Conservation (phyloP, 2,113 vertebrate genomes). For the Lamprologus callipterus region DNA sequence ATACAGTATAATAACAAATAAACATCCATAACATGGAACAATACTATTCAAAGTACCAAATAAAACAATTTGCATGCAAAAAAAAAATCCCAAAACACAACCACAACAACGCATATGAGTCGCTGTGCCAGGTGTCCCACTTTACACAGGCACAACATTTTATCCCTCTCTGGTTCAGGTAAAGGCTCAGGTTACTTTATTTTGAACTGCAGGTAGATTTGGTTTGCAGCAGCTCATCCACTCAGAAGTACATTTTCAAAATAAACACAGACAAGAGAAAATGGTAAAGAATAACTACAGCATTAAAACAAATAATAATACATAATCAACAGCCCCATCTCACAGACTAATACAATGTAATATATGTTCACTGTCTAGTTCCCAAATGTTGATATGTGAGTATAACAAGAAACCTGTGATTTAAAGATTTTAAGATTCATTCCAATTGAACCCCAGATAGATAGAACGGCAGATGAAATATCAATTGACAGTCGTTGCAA, state of each 20-base stretch:
- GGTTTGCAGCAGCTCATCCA: background rate
- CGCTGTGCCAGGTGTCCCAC: background rate
- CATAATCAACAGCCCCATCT: background rate
- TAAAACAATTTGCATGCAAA: background rate
- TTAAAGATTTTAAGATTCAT: background rate
- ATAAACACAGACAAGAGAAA: background rate
- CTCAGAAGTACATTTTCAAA: background rate
- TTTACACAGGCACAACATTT: background rate
- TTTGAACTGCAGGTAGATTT: fast-evolving
- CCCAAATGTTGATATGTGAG: background rate
- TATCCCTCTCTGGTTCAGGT: background rate
- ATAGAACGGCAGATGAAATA: background rate
- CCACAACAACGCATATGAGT: background rate
- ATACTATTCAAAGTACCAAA: background rate
- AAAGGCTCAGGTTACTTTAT: background rate
- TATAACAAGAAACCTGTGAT: background rate
- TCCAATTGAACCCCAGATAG: background rate
- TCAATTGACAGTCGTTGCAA: background rate
- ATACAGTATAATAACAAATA: background rate
- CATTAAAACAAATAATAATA: background rate
- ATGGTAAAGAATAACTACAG: background rate
- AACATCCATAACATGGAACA: background rate
- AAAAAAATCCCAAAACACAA: background rate
- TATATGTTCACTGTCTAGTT: background rate
- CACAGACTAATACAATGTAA: background rate